Evolutionary conservation across 2,113 vertebrate genomes (phyloP), one percentile per base, ranked within the genome.

Genomic region (Puma concolor): DNA sequence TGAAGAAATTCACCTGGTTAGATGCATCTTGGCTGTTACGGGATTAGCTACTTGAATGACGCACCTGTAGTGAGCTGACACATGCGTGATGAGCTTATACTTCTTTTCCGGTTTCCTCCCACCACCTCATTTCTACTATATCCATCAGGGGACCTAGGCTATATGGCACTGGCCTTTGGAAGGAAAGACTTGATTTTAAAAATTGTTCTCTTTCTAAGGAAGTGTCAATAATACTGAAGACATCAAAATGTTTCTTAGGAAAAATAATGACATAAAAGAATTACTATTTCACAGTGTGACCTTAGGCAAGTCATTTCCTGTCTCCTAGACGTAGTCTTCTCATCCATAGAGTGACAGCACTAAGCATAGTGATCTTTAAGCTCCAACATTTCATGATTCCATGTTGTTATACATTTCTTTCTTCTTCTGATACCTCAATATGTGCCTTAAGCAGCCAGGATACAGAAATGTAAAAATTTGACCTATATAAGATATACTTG

Each of bases 111-210:
- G 0, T 48, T 23, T 38, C 60, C 3, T 0, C 50, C 44, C 36
- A 57, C 31, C 5, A 31, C 52, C 2, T 84, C 25, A 38, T 91
- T 83, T 85, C 76, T 71, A 17, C 11, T 57, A 2, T 33, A 44
- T 7, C 67, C n/a, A 52, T 17, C 15, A 19, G 72, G 23, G 44
- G 94, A 31, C 41, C 80, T 33, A 41, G 57, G 36, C 77, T 71
- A 27, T 3, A 29, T 7, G 38, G 7, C 36, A 19, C 19, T 81
- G 89, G 52, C 27, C 27, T 83, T 84, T 44, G 50, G 85, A 86
- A 94, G 27, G 66, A 97, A 94, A 66, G 5, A 83, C 83, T 95
- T 93, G 36, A 50, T 90, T 97, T 93, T 27, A 54, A 82, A 96
- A 91, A 77, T 66, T 79, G 11, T 69, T 95, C 52, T 93, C 41